These are phyloP conservation scores for Meganola albula DNA, from an alignment of 2,888 invertebrate genomes.

Conservation along the genomic window DNA sequence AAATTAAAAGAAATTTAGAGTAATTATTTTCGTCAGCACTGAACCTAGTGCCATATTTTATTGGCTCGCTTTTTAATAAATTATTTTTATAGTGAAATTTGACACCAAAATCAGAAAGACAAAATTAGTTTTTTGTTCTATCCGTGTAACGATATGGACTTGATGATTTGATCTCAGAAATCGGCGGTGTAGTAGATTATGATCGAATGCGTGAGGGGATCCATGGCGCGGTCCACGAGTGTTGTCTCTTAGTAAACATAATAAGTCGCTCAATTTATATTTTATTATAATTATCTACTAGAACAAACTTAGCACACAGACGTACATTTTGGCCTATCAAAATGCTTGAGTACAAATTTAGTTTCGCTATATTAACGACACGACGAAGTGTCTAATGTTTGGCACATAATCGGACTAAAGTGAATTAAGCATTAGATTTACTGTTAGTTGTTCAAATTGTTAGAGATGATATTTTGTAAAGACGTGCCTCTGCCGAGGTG, in stretches of 20 bases:
- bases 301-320: constrained; percentile 24
- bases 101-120: constrained; percentile 72
- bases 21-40: constrained; percentile 70
- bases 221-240: constrained; percentile 17
- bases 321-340: constrained; percentile 46
- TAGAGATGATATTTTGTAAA: constrained; percentile 67
- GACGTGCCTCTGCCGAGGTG: constrained; percentile 31
- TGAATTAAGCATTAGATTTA: constrained; percentile 33
- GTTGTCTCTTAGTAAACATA: constrained; percentile 24
- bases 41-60: constrained; percentile 73
- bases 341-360: constrained; percentile 59
- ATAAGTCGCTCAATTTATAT: constrained; percentile 42
- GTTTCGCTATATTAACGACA: constrained; percentile 23
- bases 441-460: constrained; percentile 35
- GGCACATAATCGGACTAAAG: constrained; percentile 31
- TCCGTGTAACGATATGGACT: constrained; percentile 57
- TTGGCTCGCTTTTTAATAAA: constrained; percentile 65
- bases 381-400: constrained; percentile 24
- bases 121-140: constrained; percentile 50
- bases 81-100: constrained; percentile 67
- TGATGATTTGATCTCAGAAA: constrained; percentile 69
- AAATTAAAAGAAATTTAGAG: constrained; percentile 59
- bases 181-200: constrained; percentile 43
- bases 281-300: constrained; percentile 20
- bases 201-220: constrained; percentile 28